These are phyloP conservation scores for Dicaeum eximium DNA, from an alignment of 2,113 vertebrate genomes.

Conservation along the genomic window DNA sequence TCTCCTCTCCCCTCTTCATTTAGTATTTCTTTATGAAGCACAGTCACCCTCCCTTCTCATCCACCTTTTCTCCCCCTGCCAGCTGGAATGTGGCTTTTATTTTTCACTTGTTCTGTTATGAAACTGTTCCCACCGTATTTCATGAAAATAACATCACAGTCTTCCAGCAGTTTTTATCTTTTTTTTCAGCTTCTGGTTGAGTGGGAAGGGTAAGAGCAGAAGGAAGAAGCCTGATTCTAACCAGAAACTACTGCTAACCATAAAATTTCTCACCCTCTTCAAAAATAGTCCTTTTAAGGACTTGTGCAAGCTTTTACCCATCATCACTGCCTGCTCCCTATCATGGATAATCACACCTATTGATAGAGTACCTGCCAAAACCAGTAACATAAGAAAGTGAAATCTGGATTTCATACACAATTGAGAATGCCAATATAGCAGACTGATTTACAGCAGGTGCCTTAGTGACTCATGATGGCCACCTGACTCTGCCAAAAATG, in stretches of 20 bases:
- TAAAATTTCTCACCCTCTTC: background rate
- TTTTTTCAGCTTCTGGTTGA: slow-evolving; percentile 36
- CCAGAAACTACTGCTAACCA: slow-evolving; percentile 3
- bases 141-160: slow-evolving; percentile 35
- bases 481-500: slow-evolving; percentile 33
- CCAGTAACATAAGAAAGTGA: background rate
- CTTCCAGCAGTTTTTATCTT: slow-evolving; percentile 53
- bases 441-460: slow-evolving; percentile 41
- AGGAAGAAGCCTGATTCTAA: slow-evolving; percentile 13
- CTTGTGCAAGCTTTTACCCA: background rate
- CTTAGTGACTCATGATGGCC: background rate
- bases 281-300: background rate
- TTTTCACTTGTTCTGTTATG: slow-evolving; percentile 30
- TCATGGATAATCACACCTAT: slow-evolving; percentile 6
- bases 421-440: background rate
- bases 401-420: background rate
- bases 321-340: background rate
- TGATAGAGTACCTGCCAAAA: background rate
- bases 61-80: background rate
- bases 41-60: background rate
- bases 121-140: slow-evolving; percentile 31
- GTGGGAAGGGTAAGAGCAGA: slow-evolving; percentile 44
- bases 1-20: background rate
- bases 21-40: background rate
- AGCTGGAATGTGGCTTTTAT: slow-evolving; percentile 28